Percentiles rank a stretch among this genome's conserved stretches.
These are phyloP conservation scores for Argyrosomus japonicus DNA, from an alignment of 2,113 vertebrate species.

Conservation along the genomic window DNA sequence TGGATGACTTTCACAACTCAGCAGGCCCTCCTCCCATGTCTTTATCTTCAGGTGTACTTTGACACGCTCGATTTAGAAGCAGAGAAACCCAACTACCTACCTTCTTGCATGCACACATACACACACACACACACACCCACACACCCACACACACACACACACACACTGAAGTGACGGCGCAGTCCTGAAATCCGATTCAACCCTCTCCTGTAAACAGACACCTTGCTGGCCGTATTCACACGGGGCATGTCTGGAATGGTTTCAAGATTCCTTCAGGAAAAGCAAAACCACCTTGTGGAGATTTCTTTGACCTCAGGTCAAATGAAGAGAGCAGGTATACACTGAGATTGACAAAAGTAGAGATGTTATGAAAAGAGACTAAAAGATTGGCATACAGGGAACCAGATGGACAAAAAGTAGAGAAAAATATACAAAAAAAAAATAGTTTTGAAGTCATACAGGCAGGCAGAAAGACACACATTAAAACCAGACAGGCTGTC, in stretches of 20 bases:
- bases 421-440: background rate
- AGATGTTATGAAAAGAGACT: constrained; percentile 29
- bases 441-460: constrained; percentile 8
- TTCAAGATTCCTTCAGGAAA: constrained; percentile 46
- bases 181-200: constrained; percentile 60
- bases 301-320: constrained; percentile 42
- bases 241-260: constrained; percentile 48
- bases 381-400: constrained; percentile 6
- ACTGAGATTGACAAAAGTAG: constrained; percentile 20
- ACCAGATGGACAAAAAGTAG: constrained; percentile 35
- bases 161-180: constrained; percentile 20
- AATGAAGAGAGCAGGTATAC: constrained; percentile 17
- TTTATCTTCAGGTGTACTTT: constrained; percentile 69
- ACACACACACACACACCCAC: constrained; percentile 8
- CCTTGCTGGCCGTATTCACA: constrained; percentile 16
- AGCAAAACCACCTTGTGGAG: constrained; percentile 34
- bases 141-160: background rate
- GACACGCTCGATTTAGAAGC: constrained; percentile 73
- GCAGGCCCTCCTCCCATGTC: constrained; percentile 53
- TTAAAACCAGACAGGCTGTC: constrained; percentile 29
- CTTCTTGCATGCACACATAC: constrained; percentile 9
- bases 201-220: constrained; percentile 42
- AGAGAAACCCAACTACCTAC: constrained; percentile 53
- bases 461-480: constrained; percentile 33
- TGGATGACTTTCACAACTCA: constrained; percentile 73